phyloP scores from a whole-genome alignment of 2,113 vertebrate genomes.

The Sitta europaea region DNA sequence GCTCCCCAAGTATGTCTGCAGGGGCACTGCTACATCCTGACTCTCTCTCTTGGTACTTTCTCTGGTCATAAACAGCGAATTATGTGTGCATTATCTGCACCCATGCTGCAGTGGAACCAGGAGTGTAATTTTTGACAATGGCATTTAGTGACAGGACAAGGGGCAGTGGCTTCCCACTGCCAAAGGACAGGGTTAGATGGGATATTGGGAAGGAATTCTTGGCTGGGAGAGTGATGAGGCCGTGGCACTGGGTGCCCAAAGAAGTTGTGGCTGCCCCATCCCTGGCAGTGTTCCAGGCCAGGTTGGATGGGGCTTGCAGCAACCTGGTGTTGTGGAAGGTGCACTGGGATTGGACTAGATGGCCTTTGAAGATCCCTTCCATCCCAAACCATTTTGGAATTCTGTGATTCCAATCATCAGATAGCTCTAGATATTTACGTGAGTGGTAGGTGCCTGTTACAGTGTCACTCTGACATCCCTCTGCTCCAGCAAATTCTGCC shows the following conservation, averaged over 20 bases:
- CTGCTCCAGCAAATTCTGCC: neutral
- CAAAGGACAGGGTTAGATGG: neutral
- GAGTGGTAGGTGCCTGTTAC: neutral
- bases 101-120: neutral
- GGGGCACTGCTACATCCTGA: neutral
- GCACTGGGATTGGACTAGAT: neutral
- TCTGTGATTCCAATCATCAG: neutral
- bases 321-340: fast-evolving
- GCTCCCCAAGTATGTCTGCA: neutral
- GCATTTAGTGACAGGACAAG: neutral
- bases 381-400: neutral
- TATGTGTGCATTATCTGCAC: neutral
- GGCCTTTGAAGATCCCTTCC: neutral
- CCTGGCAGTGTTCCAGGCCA: neutral
- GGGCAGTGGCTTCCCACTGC: neutral
- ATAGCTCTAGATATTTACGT: neutral
- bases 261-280: neutral
- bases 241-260: fast-evolving
- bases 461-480: neutral
- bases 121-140: neutral
- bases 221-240: fast-evolving
- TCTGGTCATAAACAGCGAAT: neutral
- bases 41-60: neutral
- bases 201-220: neutral
- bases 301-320: fast-evolving